phyloP scores from a whole-genome alignment of 2,888 invertebrate genomes.

The Neoaliturus tenellus region DNA sequence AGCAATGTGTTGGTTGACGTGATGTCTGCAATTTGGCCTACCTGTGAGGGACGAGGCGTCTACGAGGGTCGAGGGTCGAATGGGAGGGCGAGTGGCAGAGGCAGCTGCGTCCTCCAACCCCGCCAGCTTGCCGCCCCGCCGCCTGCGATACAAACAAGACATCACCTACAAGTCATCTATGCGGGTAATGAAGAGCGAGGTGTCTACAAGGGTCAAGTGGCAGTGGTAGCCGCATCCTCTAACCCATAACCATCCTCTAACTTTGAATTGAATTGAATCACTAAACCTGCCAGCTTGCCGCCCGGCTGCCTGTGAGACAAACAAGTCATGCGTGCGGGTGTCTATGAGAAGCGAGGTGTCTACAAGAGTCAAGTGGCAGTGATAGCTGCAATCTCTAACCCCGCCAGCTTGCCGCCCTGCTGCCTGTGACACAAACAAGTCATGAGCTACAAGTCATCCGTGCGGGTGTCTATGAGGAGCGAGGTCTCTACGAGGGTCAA shows the following conservation, averaged over 20 bases:
- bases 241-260: too few relatives aligned
- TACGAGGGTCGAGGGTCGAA: slow-evolving; percentile 58
- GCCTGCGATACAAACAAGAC: slow-evolving; percentile 36
- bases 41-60: slow-evolving; percentile 64
- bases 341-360: slow-evolving; percentile 64
- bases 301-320: slow-evolving; percentile 34
- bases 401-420: slow-evolving; percentile 81
- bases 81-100: slow-evolving; percentile 77
- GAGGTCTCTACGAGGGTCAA: slow-evolving; percentile 72
- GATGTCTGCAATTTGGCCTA: too few relatives aligned
- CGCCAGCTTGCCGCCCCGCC: slow-evolving; percentile 80
- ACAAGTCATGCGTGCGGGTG: too few relatives aligned
- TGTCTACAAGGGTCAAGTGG: slow-evolving; percentile 73
- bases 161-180: too few relatives aligned
- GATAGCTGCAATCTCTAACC: slow-evolving; percentile 84
- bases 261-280: too few relatives aligned
- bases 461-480: slow-evolving; percentile 60
- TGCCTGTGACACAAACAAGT: slow-evolving; percentile 28
- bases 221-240: slow-evolving; percentile 83
- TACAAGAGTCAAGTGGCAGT: slow-evolving; percentile 76
- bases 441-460: too few relatives aligned
- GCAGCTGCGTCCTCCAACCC: slow-evolving; percentile 85
- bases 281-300: slow-evolving; percentile 87
- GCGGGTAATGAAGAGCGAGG: slow-evolving; percentile 63
- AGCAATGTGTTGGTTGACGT: not conserved